Evolutionary conservation across 1,140 invertebrate species (phyloP).

Genomic region (Andrena cerasifolii): DNA sequence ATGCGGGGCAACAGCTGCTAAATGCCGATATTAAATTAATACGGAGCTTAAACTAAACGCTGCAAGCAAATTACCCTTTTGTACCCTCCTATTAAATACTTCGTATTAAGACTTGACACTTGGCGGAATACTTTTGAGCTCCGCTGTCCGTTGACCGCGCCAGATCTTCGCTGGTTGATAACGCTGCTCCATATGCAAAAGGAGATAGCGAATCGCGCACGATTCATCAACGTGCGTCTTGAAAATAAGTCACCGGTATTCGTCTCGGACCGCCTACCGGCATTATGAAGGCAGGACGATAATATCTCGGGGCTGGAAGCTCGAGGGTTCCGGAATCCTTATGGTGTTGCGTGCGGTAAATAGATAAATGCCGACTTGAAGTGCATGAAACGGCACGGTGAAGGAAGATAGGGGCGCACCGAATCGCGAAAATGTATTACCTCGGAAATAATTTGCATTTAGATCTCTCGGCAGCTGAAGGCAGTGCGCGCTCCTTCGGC

Average conservation of each 20-base stretch:
- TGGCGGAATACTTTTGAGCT: too few relatives aligned
- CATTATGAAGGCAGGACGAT: conserved; percentile 32
- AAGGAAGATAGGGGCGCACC: conserved; percentile 24
- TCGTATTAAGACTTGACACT: too few relatives aligned
- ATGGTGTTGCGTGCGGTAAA: conserved; percentile 47
- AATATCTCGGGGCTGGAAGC: conserved; percentile 24
- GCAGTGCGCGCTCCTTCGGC: neutral
- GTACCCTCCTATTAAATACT: neutral
- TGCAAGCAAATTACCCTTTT: neutral
- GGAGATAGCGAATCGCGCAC: neutral
- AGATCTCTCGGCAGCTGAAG: conserved; percentile 30
- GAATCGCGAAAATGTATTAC: conserved; percentile 50
- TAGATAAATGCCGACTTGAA: conserved; percentile 49
- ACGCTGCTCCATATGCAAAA: neutral
- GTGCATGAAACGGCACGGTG: conserved; percentile 37
- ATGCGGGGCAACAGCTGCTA: conserved; percentile 15
- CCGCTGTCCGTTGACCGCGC: too few relatives aligned
- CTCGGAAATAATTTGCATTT: conserved; percentile 51
- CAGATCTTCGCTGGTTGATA: too few relatives aligned
- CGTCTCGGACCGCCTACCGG: neutral
- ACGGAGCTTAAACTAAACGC: neutral
- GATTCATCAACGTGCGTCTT: neutral
- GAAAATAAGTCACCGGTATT: conserved; percentile 33
- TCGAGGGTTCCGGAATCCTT: conserved; percentile 20
- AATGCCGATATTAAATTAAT: conserved; percentile 29